phyloP scores from a whole-genome alignment of 2,888 invertebrate genomes.

The Stenolophus ochropezus region DNA sequence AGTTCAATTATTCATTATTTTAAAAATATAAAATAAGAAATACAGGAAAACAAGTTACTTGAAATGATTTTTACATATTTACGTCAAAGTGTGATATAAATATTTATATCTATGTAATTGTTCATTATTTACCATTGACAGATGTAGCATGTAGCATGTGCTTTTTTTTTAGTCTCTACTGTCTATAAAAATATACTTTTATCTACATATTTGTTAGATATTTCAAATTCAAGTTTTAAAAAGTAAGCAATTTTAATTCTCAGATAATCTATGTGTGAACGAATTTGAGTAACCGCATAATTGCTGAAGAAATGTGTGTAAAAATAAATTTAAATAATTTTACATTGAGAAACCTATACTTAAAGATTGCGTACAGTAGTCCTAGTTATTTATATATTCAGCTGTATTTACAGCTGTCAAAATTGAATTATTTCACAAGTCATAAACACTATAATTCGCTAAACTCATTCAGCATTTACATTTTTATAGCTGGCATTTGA shows the following conservation, averaged over 20 bases:
- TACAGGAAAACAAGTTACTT: no score
- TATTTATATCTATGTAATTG: no score
- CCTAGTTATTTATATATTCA: constrained; percentile 6
- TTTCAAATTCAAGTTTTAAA: background rate
- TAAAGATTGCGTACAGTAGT: constrained; percentile 1
- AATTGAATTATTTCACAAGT: background rate
- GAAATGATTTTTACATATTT: no score
- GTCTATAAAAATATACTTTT: no score
- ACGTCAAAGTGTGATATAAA: no score
- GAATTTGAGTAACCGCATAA: background rate
- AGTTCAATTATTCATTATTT: no score
- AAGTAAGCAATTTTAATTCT: background rate
- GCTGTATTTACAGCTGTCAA: background rate
- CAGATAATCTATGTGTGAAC: background rate
- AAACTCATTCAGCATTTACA: constrained; percentile 1
- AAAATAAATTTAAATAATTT: constrained; percentile 17
- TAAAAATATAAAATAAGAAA: no score
- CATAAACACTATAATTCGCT: constrained; percentile 23
- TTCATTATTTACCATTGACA: no score
- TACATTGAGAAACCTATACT: constrained; percentile 26
- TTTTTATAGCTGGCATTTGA: constrained; percentile 25
- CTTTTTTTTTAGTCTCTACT: no score
- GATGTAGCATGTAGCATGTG: no score
- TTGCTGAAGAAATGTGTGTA: background rate
- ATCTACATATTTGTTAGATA: no score